Base-by-base conservation (phyloP, 2,888 invertebrate genomes). In the Cephus pygmeus region DNA sequence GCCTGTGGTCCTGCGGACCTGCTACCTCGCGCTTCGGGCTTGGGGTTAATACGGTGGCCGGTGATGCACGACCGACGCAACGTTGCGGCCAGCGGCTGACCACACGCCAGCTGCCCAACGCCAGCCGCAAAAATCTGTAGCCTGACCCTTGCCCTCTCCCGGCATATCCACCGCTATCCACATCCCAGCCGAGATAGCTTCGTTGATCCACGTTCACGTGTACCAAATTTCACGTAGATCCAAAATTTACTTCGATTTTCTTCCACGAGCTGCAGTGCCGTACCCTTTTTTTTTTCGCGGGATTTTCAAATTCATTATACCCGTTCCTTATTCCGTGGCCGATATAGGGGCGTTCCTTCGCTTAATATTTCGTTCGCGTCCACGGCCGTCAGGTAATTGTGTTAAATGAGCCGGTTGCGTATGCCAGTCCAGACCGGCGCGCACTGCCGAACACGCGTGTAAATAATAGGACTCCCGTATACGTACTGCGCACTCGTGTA, bases 61-160 rank as follows among this genome's bases (percentile, higher is more conserved):
- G 89, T 90, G 90, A 91, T 90, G 90, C 90, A 91, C 90, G 90
- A 88, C 87, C 88, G 86, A 89, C 89, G 90, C 89, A 88, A 83
- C 87, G 87, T 87, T 89, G 90, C 85, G 90, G 90, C 87, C 86
- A 83, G 82, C 85, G 90, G 90, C 89, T 90, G 87, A 91, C 91
- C 91, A 85, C 91, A 90, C 90, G 88, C 91, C 91, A 91, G 90
- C 88, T 90, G 91, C 89, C 87, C 86, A 81, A 86, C 86, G 86
- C 85, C 83, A 79, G 81, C 88, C 88, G 84, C 87, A 89, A 90
- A 90, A 90, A 90, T 90, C 87, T 88, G 85, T 86, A 86, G 82
- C 85, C 84, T 84, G 82, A 85, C 85, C 86, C 86, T 85, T 85
- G 80, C 79, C 77, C 77, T 15, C n/a, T 30, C 33, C 33, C 9